These are phyloP conservation scores for Lepilemur septentrionalis DNA, from an alignment of 2,797 vertebrate genomes.

Conservation along the genomic window DNA sequence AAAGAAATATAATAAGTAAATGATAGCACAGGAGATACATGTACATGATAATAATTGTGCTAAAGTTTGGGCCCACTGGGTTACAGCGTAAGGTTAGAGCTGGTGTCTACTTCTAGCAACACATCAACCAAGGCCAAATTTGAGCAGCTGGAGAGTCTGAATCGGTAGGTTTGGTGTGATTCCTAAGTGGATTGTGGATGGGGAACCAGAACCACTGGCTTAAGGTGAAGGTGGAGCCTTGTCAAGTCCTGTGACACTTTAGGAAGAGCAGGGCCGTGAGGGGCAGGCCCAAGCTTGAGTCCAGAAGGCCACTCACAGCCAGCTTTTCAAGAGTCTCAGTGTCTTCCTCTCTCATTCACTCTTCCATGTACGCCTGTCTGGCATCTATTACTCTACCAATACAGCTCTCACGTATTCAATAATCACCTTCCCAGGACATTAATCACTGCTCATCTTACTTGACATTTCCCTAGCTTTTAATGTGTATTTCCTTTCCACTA, in stretches of 20 bases:
- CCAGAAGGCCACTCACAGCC: not conserved
- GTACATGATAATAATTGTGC: not conserved
- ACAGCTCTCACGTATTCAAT: not conserved
- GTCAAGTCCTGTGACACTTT: not conserved
- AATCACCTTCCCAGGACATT: not conserved
- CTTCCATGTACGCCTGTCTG: not conserved
- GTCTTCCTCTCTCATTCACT: not conserved
- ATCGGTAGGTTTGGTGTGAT: not conserved
- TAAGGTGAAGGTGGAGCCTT: not conserved
- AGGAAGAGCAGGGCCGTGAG: not conserved
- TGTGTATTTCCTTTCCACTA: not conserved
- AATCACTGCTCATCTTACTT: not conserved
- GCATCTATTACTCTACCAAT: not conserved
- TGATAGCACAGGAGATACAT: not conserved
- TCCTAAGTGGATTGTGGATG: not conserved
- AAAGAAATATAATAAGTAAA: not conserved
- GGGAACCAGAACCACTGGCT: not conserved
- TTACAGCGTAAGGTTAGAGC: not conserved
- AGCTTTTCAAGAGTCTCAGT: not conserved
- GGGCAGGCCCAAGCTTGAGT: not conserved
- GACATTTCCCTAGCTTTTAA: not conserved
- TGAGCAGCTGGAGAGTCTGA: not conserved
- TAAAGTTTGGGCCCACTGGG: not conserved
- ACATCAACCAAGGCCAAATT: not conserved
- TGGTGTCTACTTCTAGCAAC: not conserved